A percentile compares a stretch with the other conserved stretches of the same genome.
phyloP scores from a whole-genome alignment of 2,797 vertebrate species.

The Pygocentrus nattereri region DNA sequence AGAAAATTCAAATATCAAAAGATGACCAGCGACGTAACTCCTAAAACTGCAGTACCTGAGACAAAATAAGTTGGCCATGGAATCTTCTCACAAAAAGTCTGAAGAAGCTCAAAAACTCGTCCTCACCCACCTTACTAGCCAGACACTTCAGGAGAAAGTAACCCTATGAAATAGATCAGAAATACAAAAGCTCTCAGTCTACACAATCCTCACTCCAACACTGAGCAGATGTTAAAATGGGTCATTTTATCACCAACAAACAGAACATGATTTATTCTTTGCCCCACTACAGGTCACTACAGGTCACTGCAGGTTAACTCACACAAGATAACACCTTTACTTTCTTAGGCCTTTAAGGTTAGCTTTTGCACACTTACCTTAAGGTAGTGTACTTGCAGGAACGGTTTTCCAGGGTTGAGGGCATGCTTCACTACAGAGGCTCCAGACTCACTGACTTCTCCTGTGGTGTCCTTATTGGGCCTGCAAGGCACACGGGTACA shows the following conservation, averaged over 20 bases:
- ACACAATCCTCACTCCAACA: neutral
- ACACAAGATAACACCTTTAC: too few species aligned
- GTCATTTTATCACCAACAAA: neutral
- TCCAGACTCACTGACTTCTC: constrained; percentile 86
- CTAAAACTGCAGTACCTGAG: constrained; percentile 83
- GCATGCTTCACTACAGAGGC: constrained; percentile 91
- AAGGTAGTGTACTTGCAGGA: constrained; percentile 97
- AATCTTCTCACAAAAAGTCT: constrained; percentile 86
- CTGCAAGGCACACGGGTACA: constrained; percentile 71
- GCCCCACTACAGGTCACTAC: neutral
- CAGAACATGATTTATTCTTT: neutral
- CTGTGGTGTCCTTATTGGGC: constrained; percentile 91
- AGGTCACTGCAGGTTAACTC: neutral
- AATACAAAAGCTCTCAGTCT: neutral
- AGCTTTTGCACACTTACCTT: constrained; percentile 80
- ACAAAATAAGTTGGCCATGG: constrained; percentile 93
- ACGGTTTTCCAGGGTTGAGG: constrained; percentile 92
- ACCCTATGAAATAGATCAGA: constrained; percentile 76
- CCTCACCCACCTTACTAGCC: constrained; percentile 83
- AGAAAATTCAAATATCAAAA: neutral
- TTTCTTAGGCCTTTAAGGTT: neutral
- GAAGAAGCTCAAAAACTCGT: constrained; percentile 85
- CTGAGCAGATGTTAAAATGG: neutral
- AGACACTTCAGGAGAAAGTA: constrained; percentile 92
- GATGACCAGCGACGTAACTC: too few species aligned